Base-by-base conservation (phyloP, 2,888 invertebrate species). In the Sphinx pinastri region DNA sequence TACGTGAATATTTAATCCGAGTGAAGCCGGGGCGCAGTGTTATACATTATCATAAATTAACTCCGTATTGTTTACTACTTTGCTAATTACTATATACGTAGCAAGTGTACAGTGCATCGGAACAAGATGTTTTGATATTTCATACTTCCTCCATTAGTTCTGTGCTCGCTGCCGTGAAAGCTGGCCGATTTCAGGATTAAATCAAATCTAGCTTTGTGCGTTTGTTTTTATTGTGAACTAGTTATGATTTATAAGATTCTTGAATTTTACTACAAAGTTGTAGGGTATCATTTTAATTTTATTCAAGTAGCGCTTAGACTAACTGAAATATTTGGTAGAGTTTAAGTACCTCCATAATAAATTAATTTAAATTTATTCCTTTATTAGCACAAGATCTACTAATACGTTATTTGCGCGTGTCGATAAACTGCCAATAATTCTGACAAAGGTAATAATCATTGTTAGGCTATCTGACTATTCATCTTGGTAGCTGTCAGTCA, bases 401-500 rank as follows among this genome's bases (percentile, higher is more conserved):
- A 25, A 25, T 25, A 25, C 1, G 25, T 25, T 25, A 25, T 2
- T 25, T 2, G 25, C 25, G 2, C 25, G 2, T 25, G 25, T 25
- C 31, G 70, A 73, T 76, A 73, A 68, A 75, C 68, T 74, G 76
- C 70, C 75, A 73, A 80, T 76, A 74, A 75, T 75, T 74, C 74
- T 68, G 78, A 73, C 70, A 73, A 70, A 72, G 74, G 72, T 74
- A 72, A 79, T 81, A 76, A 83, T 81, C 76, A 74, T 72, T 73
- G 77, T 71, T 73, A 74, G 76, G 76, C 75, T 79, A 80, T 74
- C 77, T 73, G 66, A 49, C 73, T 70, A 76, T 79, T 79, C 77
- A 79, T 80, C 77, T 73, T 70, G 75, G 70, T 75, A 79, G 78
- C 81, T 81, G 80, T 76, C 82, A 77, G 75, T 80, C 78, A 77